Percentiles rank a stretch among this genome's conserved stretches.
These are phyloP conservation scores for Dastarcus helophoroides DNA, from an alignment of 2,888 invertebrate species.

Conservation along the genomic window DNA sequence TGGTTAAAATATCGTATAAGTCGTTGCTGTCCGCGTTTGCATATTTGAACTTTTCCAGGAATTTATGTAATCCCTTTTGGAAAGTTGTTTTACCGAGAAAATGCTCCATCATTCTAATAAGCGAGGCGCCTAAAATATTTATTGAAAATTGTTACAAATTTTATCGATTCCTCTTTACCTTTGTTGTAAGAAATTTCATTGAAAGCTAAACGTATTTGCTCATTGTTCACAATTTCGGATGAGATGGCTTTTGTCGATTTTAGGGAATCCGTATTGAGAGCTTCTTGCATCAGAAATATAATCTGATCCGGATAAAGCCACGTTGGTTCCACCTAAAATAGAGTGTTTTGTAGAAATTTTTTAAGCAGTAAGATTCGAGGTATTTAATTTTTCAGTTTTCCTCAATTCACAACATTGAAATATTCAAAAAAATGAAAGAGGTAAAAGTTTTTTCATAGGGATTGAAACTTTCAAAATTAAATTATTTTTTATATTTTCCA, in stretches of 20 bases:
- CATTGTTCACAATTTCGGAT: conserved; percentile 47
- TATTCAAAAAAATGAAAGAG: too few relatives aligned
- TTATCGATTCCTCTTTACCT: conserved; percentile 25
- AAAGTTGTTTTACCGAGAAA: conserved; percentile 54
- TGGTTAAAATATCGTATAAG: conserved; percentile 54
- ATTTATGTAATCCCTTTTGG: conserved; percentile 41
- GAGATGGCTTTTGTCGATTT: conserved; percentile 55
- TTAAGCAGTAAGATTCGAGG: too few relatives aligned
- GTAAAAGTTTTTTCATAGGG: too few relatives aligned
- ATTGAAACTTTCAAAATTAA: too few relatives aligned
- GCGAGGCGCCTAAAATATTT: conserved; percentile 45
- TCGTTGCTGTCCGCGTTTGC: conserved; percentile 53
- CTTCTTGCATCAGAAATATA: conserved; percentile 41
- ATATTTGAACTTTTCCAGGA: conserved; percentile 43
- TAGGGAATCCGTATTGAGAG: conserved; percentile 50
- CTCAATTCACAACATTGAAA: too few relatives aligned
- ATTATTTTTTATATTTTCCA: too few relatives aligned
- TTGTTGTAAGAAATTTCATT: conserved; percentile 64
- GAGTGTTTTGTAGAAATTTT: too few relatives aligned
- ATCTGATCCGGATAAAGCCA: too few relatives aligned
- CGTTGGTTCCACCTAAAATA: too few relatives aligned
- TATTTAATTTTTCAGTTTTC: too few relatives aligned
- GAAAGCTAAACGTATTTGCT: conserved; percentile 55
- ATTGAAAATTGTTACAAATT: neutral
- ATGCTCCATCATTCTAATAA: conserved; percentile 61